Evolutionary conservation across 2,797 vertebrate genomes (phyloP).

Genomic region (Halcyon leucocephala): DNA sequence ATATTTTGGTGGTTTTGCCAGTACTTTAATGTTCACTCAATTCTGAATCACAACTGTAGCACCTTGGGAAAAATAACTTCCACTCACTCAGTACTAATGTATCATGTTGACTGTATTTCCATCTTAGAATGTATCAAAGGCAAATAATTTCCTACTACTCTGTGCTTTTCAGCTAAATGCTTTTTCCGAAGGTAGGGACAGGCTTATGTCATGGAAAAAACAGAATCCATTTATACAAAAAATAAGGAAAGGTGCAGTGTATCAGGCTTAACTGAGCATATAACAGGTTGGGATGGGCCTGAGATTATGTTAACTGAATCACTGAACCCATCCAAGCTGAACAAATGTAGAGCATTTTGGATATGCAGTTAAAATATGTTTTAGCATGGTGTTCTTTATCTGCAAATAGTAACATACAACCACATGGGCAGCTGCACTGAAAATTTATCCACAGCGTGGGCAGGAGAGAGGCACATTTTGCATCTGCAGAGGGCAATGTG

Average conservation of each 20-base stretch:
- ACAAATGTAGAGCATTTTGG: not conserved
- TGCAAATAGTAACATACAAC: not conserved
- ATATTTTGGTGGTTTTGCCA: not conserved
- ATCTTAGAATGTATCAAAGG: not conserved
- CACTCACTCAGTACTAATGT: conserved; percentile 7
- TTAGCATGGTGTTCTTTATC: not conserved
- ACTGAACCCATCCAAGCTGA: conserved; percentile 41
- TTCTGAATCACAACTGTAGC: conserved; percentile 27
- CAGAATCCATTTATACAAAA: not conserved
- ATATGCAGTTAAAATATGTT: not conserved
- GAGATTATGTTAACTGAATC: conserved; percentile 26
- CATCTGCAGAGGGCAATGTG: not conserved
- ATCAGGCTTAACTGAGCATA: conserved; percentile 53
- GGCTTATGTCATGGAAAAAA: conserved; percentile 53
- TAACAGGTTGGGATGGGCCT: conserved; percentile 57
- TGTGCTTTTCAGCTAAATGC: conserved; percentile 23
- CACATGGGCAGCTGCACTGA: not conserved
- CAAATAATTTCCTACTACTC: conserved; percentile 43
- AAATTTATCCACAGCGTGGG: not conserved
- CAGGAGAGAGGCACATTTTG: not conserved
- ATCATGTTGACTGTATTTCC: conserved; percentile 38
- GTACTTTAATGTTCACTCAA: not conserved
- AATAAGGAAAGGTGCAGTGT: conserved; percentile 36
- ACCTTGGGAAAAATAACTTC: conserved; percentile 49
- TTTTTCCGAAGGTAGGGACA: conserved; percentile 38